Conservation (phyloP, 1,140 invertebrate species). For the Catajapyx aquilonaris region DNA sequence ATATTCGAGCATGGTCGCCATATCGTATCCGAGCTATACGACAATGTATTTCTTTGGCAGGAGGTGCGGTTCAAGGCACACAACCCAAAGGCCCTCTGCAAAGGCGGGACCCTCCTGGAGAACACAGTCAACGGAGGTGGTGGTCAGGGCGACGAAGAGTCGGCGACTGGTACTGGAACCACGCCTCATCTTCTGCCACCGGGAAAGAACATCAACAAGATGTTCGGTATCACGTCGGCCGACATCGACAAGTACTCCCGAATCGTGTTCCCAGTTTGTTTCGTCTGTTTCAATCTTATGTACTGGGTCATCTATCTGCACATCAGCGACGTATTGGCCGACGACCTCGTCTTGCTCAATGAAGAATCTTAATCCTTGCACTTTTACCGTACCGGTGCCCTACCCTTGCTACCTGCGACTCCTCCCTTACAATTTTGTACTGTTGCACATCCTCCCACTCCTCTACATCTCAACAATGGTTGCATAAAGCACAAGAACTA, state of each 20-base stretch:
- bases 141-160: conserved; percentile 27
- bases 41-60: too few relatives aligned
- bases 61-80: conserved; percentile 85
- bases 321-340: conserved; percentile 82
- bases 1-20: too few relatives aligned
- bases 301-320: conserved; percentile 95
- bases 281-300: conserved; percentile 93
- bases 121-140: conserved; percentile 58
- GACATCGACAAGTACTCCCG: conserved; percentile 93
- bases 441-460: too few relatives aligned
- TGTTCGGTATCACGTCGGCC: conserved; percentile 73
- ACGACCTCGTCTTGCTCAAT: conserved; percentile 68
- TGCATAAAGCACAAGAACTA: too few relatives aligned
- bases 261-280: conserved; percentile 89
- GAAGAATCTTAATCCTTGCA: conserved; percentile 35
- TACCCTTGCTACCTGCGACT: too few relatives aligned
- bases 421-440: too few relatives aligned
- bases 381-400: too few relatives aligned
- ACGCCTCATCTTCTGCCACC: conserved; percentile 29
- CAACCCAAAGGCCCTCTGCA: conserved; percentile 76
- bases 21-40: too few relatives aligned
- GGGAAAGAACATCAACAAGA: conserved; percentile 64
- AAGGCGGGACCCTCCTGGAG: conserved; percentile 66
- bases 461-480: too few relatives aligned
- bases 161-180: conserved; percentile 35